Conservation (phyloP, 2,888 invertebrate genomes). For the Sepiola atlantica region DNA sequence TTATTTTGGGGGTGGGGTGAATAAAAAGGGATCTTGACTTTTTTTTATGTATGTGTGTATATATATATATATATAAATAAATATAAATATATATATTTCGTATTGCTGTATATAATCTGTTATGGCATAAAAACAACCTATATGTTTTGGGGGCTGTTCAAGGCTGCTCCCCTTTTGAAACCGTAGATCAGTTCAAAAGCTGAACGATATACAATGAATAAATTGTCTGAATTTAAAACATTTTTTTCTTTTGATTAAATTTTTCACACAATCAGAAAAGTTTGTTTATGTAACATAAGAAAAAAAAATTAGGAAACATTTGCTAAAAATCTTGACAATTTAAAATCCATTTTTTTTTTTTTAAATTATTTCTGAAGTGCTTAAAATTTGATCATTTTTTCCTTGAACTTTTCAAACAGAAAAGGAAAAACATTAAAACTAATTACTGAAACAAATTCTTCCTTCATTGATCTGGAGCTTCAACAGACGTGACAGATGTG, state of each 20-base stretch:
- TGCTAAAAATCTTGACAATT: neutral
- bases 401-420: neutral
- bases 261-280: neutral
- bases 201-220: neutral
- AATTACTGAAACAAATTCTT: neutral
- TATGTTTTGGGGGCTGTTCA: neutral
- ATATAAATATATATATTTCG: too few species aligned
- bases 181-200: neutral
- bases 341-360: constrained; percentile 32
- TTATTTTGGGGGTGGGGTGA: too few species aligned
- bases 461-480: neutral
- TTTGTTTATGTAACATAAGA: neutral
- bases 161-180: neutral
- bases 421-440: neutral
- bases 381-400: neutral
- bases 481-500: neutral
- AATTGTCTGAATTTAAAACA: neutral
- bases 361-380: neutral
- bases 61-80: neutral
- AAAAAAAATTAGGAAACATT: neutral
- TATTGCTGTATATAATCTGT: neutral
- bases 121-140: neutral
- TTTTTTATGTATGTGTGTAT: neutral
- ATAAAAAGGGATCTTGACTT: neutral
- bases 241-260: neutral